A percentile compares a stretch with the other conserved stretches of the same genome.
Conservation (phyloP, 2,797 vertebrate species). For the Gastrophryne carolinensis region DNA sequence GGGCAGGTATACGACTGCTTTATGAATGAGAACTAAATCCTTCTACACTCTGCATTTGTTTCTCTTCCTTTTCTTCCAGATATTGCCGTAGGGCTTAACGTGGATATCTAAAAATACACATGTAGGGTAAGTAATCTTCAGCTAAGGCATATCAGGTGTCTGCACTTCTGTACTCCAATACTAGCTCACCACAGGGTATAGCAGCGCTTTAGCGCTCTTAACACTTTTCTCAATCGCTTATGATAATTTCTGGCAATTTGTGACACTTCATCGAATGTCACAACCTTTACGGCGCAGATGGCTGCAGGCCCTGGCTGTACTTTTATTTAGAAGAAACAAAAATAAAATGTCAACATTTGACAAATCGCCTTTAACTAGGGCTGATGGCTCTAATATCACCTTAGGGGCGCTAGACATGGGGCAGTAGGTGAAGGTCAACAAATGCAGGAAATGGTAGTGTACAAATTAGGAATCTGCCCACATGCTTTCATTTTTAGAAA, state of each 20-base stretch:
- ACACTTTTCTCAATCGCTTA: constrained; percentile 35
- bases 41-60: constrained; percentile 12
- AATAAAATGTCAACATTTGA: constrained; percentile 18
- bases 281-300: constrained; percentile 17
- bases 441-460: constrained; percentile 13
- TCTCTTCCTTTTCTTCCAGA: constrained; percentile 26
- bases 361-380: constrained; percentile 20
- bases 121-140: constrained; percentile 37
- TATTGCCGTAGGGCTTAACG: constrained; percentile 41
- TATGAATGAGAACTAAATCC: constrained; percentile 46
- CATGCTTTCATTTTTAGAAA: background rate
- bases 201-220: constrained; percentile 8
- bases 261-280: background rate
- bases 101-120: constrained; percentile 41
- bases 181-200: constrained; percentile 23
- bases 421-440: constrained; percentile 30
- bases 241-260: constrained; percentile 34
- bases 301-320: background rate
- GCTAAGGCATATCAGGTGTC: constrained; percentile 42
- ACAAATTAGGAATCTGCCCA: background rate
- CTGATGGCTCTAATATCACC: constrained; percentile 29
- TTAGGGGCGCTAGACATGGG: constrained; percentile 3
- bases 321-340: constrained; percentile 10
- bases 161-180: constrained; percentile 22
- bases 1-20: constrained; percentile 39